phyloP scores from a whole-genome alignment of 2,113 vertebrate genomes.

The Martes martes region DNA sequence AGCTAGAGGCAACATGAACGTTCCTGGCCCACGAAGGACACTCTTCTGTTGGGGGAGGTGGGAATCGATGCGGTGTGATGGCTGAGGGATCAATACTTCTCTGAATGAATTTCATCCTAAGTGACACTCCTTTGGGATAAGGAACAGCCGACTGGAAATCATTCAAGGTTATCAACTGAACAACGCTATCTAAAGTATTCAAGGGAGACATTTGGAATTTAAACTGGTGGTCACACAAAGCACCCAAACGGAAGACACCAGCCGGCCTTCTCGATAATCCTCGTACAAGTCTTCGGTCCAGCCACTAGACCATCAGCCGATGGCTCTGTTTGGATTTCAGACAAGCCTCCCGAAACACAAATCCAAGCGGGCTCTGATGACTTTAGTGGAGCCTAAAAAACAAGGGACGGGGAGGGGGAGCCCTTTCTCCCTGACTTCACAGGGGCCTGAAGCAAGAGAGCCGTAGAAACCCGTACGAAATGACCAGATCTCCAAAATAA shows the following conservation, averaged over 20 bases:
- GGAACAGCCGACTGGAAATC: conserved; percentile 74
- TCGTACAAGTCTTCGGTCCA: background rate
- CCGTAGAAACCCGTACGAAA: background rate
- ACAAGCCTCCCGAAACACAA: conserved; percentile 6
- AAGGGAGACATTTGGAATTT: conserved; percentile 70
- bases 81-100: conserved; percentile 79
- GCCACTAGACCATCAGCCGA: background rate
- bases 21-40: conserved; percentile 61
- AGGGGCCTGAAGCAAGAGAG: background rate
- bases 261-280: background rate
- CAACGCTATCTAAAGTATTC: conserved; percentile 70
- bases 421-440: background rate
- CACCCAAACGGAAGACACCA: background rate
- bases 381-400: background rate
- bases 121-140: conserved; percentile 75
- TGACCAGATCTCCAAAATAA: background rate
- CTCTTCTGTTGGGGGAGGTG: conserved; percentile 56
- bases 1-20: conserved; percentile 60
- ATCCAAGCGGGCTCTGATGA: conserved; percentile 5
- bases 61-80: conserved; percentile 73
- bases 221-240: conserved; percentile 70
- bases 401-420: background rate
- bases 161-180: conserved; percentile 76
- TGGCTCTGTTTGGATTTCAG: conserved; percentile 5
- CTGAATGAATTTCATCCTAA: conserved; percentile 81